phyloP scores from a whole-genome alignment of 2,888 invertebrate species.

The Marronus borbonicus region DNA sequence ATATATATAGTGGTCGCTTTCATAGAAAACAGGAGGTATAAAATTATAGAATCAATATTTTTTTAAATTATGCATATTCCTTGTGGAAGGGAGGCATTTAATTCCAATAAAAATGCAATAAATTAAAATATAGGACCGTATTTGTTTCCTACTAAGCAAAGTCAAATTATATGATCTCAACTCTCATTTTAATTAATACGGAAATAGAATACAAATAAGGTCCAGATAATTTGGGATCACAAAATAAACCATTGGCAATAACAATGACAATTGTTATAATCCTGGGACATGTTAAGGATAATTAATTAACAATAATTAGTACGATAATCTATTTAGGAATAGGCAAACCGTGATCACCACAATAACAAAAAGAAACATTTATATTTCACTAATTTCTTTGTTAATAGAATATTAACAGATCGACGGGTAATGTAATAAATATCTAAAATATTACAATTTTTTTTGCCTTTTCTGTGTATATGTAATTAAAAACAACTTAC shows the following conservation, averaged over 20 bases:
- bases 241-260: not conserved
- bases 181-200: no score
- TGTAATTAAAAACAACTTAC: slow-evolving; percentile 31
- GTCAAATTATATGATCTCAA: no score
- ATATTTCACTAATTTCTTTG: not conserved
- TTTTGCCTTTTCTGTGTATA: slow-evolving; percentile 24
- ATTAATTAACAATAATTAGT: not conserved
- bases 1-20: slow-evolving; percentile 43
- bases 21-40: slow-evolving; percentile 47
- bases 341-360: not conserved
- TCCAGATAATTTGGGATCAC: no score
- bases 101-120: slow-evolving; percentile 8
- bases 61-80: slow-evolving; percentile 14
- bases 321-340: not conserved
- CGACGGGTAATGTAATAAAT: slow-evolving; percentile 33
- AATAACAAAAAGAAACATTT: slow-evolving; percentile 2
- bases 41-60: not conserved
- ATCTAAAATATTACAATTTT: slow-evolving; percentile 28
- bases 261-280: slow-evolving; percentile 1
- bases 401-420: slow-evolving; percentile 34
- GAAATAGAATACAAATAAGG: no score
- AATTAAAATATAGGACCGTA: not conserved
- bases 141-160: no score
- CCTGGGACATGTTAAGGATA: no score
- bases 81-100: not conserved